Evolutionary conservation across 1,140 invertebrate genomes (phyloP), one percentile per base, ranked within the genome.

Genomic region (Triops cancriformis): DNA sequence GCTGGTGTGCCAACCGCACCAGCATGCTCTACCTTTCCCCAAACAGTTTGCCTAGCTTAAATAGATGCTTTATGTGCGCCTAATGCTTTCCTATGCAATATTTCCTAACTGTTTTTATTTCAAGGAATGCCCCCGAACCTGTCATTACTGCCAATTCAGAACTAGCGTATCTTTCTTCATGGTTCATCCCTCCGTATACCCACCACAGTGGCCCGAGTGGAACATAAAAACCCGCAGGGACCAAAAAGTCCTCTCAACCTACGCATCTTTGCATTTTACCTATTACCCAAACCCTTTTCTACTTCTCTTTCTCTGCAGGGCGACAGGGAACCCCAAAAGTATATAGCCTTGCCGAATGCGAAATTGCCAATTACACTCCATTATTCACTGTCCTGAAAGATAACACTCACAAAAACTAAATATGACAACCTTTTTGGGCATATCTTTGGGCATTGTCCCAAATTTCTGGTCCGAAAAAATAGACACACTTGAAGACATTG

Each of bases 291-390:
- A 18, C 14, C 18, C 51, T 18, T 64, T 23, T 64, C 51, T 64
- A 7, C 31, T 37, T 37, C 31, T 37, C 31, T 64, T 64, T 64
- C 51, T 64, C 51, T 64, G 51, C 51, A 64, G 51, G 51, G 51
- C n/a, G 51, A 64, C 51, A 64, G 5, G 51, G 51, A 64, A 37
- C 31, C 14, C 23, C 23, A 64, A 64, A 2, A 23, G 51, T 12
- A 64, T 23, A 64, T 64, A 64, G 18, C 51, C 51, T 64, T 64
- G 51, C 51, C 51, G 51, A 64, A 64, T 64, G 51, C 23, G 51
- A 64, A 45, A 64, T 64, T 64, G 51, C 51, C 51, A 64, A 64
- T 64, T 64, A 64, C 18, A 64, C 23, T 64, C 23, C 51, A 64
- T 64, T 64, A 64, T 64, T 64, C 51, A 64, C 51, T 64, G 51